Evolutionary conservation across 2,113 vertebrate species (phyloP).

Genomic region (Anseranas semipalmata): DNA sequence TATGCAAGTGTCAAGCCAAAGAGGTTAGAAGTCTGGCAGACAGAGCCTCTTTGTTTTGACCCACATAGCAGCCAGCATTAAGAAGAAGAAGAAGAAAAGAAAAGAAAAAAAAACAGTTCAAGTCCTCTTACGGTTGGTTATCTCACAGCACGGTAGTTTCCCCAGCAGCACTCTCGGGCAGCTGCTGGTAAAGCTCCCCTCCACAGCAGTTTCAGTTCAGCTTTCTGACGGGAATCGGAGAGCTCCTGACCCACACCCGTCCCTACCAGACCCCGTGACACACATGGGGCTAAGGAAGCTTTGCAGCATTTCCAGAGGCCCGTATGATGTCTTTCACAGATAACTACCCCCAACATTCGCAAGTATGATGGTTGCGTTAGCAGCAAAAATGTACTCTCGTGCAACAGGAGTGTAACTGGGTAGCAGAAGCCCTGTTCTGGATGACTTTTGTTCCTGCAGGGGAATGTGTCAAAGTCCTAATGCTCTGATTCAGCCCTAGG

Average conservation of each 20-base stretch:
- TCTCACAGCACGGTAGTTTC: background rate
- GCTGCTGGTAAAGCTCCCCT: conserved; percentile 40
- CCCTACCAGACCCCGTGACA: background rate
- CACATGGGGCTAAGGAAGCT: background rate
- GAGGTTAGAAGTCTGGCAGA: conserved; percentile 21
- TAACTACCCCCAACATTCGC: background rate
- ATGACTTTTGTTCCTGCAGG: background rate
- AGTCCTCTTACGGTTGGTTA: background rate
- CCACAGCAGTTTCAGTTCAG: conserved; percentile 56
- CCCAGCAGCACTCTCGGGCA: background rate
- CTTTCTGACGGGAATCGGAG: background rate
- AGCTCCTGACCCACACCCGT: background rate
- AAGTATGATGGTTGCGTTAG: background rate
- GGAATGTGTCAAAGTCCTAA: background rate
- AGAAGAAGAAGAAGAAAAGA: background rate
- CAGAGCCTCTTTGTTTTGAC: conserved; percentile 7
- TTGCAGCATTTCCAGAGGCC: background rate
- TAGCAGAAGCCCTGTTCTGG: background rate
- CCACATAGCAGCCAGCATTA: background rate
- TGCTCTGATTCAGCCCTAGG: background rate
- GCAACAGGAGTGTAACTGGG: background rate
- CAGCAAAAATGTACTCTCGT: background rate
- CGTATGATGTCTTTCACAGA: background rate
- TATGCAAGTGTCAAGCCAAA: conserved; percentile 3
- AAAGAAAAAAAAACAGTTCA: background rate